Base-by-base conservation (phyloP, 2,888 invertebrate species). In the Thymelicus sylvestris region DNA sequence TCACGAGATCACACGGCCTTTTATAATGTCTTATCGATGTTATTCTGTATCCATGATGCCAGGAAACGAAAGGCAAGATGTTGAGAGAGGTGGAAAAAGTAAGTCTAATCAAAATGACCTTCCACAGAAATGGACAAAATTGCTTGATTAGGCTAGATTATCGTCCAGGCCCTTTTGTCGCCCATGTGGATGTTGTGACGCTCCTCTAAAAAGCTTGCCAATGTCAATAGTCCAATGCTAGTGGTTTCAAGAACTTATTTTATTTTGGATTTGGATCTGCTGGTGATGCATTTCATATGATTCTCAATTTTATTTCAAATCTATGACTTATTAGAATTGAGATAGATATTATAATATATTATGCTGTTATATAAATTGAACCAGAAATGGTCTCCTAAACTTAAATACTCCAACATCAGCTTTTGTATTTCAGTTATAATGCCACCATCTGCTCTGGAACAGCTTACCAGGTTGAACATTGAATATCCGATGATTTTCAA, bases 401-500 rank as follows among this genome's bases (percentile, higher is more conserved):
- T 12, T 10, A 44, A 44, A 12, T 44, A 44, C 12, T 44, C 44
- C 60, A 13, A 38, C 7, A 44, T 24, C 24, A 44, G 52, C 5
- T 66, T 70, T 73, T 67, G 66, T 76, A 74, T 95, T 95, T 66
- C 91, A 98, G 98, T 99, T 81, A 99, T 99, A 59, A 98, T 99
- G 98, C 99, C 99, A 8, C 98, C 99, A 0, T 99, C 99, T 57
- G 99, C 99, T 0, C 88, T 99, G 78, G 99, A 99, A 83, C 96
- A 97, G 76, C 94, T 99, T 7, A 98, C 98, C 5, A 95, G 98
- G 73, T 93, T 98, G 31, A 99, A 99, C 88, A 98, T 99, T 74
- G 98, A 97, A 83, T 99, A 99, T 85, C 99, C 99, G 0, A 99
- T 99, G 99, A 95, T 99, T 72, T 99, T 99, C 87, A 99, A 99